A percentile compares a stretch with the other conserved stretches of the same genome.
Conservation (phyloP, 2,797 vertebrate species). For the Dicrostonyx torquatus region DNA sequence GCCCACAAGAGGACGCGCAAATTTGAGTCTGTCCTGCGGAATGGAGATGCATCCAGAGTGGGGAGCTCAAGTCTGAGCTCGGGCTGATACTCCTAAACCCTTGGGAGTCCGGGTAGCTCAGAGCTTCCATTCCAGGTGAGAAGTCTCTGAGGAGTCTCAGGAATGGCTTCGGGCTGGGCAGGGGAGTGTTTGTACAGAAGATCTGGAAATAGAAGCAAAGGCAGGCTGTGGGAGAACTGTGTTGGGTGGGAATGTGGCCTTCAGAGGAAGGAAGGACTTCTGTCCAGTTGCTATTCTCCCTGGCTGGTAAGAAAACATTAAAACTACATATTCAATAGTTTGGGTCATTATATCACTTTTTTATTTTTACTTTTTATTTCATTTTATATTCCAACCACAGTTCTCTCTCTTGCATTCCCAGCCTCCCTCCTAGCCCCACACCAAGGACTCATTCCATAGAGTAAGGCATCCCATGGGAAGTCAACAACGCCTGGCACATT, state of each 20-base stretch:
- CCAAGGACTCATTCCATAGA: too few relatives aligned
- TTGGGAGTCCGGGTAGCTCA: background rate
- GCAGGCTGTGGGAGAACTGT: background rate
- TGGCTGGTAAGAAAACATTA: background rate
- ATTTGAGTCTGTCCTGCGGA: background rate
- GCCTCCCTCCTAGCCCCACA: too few relatives aligned
- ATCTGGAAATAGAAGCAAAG: background rate
- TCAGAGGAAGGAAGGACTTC: background rate
- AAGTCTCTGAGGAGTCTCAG: background rate
- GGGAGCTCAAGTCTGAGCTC: background rate
- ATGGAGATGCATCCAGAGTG: background rate
- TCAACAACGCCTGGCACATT: too few relatives aligned
- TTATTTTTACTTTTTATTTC: too few relatives aligned
- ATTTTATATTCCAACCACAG: too few relatives aligned
- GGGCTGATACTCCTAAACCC: background rate
- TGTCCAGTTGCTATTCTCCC: rapidly evolving
- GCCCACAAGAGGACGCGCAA: background rate
- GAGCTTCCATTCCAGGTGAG: background rate
- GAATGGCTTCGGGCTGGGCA: too few relatives aligned
- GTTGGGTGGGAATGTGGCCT: background rate
- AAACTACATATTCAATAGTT: background rate
- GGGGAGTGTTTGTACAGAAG: background rate
- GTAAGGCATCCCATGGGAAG: too few relatives aligned
- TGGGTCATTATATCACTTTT: background rate
- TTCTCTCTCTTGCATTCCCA: too few relatives aligned